Evolutionary conservation across 2,888 invertebrate genomes (phyloP), one percentile per base, ranked within the genome.

Genomic region (Cartodere bifasciata): DNA sequence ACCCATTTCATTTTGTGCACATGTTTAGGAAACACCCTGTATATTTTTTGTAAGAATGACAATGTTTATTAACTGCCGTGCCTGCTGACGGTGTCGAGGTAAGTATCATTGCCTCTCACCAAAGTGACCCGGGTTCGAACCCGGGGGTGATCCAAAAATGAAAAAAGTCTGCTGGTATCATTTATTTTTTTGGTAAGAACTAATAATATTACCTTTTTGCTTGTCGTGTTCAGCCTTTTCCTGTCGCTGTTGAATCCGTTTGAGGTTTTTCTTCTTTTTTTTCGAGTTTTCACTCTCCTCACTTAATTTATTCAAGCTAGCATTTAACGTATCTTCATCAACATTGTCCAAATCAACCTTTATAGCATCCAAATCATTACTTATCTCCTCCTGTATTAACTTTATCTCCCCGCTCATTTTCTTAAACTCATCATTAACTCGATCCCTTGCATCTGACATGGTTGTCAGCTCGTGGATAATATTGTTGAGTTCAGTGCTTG

Each of bases 201-300:
- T n/a, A n/a, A n/a, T n/a, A n/a, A n/a, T n/a, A n/a, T n/a, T n/a
- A n/a, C n/a, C 36, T 23, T 44, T 48, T 24, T 44, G 42, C 31
- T 42, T 46, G 34, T 46, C 48, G 13, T 39, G 41, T 34, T 48
- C 56, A 2, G 46, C 45, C 31, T 49, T 51, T 27, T 51, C 52
- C 29, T 50, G 49, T 26, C 54, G 50, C 13, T 55, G 52, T 29
- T 49, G 48, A 15, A 48, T 52, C 26, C 57, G 40, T 31, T 49
- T 47, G 37, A 50, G 50, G 28, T 55, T 58, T 37, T 51, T 56
- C 39, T 47, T 52, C 33, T 45, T 44, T 32, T 39, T 23, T 24
- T 28, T 26, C 14, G 9, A 9, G 9, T 15, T 16, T 13, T 15
- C 7, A 3, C 11, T 16, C 9, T 28, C 15, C 14, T 28, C 15